Evolutionary conservation across 2,888 invertebrate genomes (phyloP).

Genomic region (Perizoma flavofasciatum): DNA sequence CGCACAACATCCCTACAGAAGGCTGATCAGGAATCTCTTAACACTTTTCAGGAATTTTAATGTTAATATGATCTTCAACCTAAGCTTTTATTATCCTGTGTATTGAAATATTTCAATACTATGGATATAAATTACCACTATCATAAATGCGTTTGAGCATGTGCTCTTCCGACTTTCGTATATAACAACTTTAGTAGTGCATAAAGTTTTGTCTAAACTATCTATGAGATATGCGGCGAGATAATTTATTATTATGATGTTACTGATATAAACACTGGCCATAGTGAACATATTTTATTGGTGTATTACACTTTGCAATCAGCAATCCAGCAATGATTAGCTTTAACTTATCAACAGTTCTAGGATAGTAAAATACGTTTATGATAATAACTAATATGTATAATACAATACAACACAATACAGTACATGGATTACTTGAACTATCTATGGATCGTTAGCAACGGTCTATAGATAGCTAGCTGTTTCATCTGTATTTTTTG

Average conservation of each 20-base stretch:
- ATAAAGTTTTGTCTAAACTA: conserved; percentile 16
- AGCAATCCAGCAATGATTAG: conserved; percentile 3
- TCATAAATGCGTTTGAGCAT: neutral
- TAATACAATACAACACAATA: no score
- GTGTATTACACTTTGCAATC: neutral
- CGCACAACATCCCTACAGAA: no score
- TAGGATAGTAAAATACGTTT: neutral
- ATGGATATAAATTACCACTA: no score
- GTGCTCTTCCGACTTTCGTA: conserved; percentile 5
- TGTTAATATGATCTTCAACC: neutral
- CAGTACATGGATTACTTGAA: no score
- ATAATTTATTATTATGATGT: conserved; percentile 5
- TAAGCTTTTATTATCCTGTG: neutral
- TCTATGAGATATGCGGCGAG: neutral
- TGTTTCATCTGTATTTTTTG: no score
- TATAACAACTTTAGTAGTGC: neutral
- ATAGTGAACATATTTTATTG: neutral
- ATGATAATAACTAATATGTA: neutral
- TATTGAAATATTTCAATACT: neutral
- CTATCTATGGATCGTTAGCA: no score
- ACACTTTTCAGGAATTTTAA: neutral
- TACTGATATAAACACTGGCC: neutral
- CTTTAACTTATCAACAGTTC: conserved; percentile 1
- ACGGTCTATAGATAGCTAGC: no score
- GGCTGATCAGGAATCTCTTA: no score